Base-by-base conservation (phyloP, 37 sponge, comb jelly and placozoan species). In the Geodia barretti region DNA sequence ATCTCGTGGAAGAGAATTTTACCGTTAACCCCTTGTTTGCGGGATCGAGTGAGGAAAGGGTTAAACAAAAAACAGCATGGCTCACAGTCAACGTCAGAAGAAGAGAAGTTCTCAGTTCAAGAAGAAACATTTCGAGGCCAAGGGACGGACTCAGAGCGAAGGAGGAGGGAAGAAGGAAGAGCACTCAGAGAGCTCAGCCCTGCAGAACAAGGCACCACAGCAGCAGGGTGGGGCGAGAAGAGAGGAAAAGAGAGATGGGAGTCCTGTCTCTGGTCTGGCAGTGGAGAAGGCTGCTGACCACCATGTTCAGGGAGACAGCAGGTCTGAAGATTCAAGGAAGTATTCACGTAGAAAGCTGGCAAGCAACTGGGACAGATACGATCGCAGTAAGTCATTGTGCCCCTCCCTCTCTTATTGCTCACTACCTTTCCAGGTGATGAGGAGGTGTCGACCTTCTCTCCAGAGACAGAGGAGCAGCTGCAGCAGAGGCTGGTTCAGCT, bases 291-390 rank as follows among this genome's bases (percentile, higher is more conserved):
- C 3, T 24, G 4, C 3, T 67, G 23, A 38, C 41, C 26, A 68
- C 20, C 60, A 17, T 11, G 20, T 47, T 31, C 31, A 23, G 36
- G 3, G 39, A 3, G 19, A 76, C 54, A 47, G 14, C 11, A 47
- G 54, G 14, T 17, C 54, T 17, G 54, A 47, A 7, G 11, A 30
- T 1, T 32, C 25, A 28, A 38, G 26, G 7, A 72, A 72, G 29
- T 85, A 62, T 54, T 43, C 84, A 3, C 73, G 62, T n/a, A 39
- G 88, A 37, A 87, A 87, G 37, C 30, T 81, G 3, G 35, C 32
- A 21, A 75, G 82, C 26, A 81, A 87, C 70, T 75, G 80, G 80
- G 77, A 87, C 23, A 60, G 69, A 38, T 81, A 87, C 35, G 43
- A 32, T 21, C 64, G 78, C 31, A 73, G 54, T 47, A 14, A 47